Conservation (phyloP, 2,797 vertebrate genomes). For the Capromys pilorides region DNA sequence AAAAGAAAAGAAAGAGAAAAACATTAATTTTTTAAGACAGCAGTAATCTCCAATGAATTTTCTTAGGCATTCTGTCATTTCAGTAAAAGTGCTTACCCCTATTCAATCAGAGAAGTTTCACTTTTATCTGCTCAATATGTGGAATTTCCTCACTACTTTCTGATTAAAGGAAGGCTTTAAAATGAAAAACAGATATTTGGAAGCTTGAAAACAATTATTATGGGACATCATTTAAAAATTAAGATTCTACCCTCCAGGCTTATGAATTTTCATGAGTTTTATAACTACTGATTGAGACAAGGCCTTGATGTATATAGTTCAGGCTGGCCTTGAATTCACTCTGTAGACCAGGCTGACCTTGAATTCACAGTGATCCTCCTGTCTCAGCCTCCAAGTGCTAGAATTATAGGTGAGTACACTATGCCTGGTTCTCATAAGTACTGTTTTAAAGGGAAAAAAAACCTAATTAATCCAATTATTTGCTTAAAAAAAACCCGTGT, state of each 20-base stretch:
- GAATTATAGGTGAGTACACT: background rate
- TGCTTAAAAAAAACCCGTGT: slow-evolving; percentile 39
- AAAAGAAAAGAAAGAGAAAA: slow-evolving; percentile 5
- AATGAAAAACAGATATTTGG: background rate
- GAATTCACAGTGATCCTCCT: too few species aligned
- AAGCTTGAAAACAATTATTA: background rate
- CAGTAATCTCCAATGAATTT: background rate
- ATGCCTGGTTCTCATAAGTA: background rate
- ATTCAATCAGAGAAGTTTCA: background rate
- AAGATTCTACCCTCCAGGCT: background rate
- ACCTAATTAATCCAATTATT: background rate
- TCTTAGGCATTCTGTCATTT: background rate
- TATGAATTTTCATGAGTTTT: slow-evolving; percentile 14
- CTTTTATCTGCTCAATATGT: background rate
- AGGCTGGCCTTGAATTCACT: too few species aligned
- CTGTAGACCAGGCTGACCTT: too few species aligned
- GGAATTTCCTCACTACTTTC: background rate
- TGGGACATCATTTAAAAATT: background rate
- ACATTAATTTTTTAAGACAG: background rate
- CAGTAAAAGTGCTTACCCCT: background rate
- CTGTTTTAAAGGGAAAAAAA: slow-evolving; percentile 36
- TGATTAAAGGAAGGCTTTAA: slow-evolving; percentile 21
- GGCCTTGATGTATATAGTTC: too few species aligned
- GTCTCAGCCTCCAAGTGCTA: too few species aligned
- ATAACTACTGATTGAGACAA: background rate